Percentiles rank a stretch among this genome's conserved stretches.
Conservation (phyloP, 1,140 invertebrate species). For the Diplogasteroides magnus region DNA sequence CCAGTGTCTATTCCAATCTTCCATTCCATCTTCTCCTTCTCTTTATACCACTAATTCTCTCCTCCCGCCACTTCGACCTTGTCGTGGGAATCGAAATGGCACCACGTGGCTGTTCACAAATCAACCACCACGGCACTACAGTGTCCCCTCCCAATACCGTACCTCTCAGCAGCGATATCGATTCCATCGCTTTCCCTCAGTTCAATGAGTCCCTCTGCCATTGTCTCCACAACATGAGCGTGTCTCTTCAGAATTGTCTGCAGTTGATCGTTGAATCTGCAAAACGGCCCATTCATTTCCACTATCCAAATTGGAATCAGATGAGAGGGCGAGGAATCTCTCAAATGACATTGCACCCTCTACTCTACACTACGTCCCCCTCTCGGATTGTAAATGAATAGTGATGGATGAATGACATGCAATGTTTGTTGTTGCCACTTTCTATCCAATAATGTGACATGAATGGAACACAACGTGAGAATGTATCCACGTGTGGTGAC, state of each 20-base stretch:
- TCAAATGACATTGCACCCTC: slow-evolving; percentile 5
- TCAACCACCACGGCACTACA: no score
- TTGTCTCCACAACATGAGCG: slow-evolving; percentile 90
- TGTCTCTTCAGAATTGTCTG: slow-evolving; percentile 70
- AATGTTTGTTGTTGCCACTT: no score
- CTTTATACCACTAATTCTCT: no score
- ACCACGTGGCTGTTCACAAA: no score
- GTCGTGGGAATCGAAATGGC: no score
- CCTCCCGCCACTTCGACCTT: no score
- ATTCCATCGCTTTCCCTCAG: slow-evolving; percentile 85
- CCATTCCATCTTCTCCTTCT: no score
- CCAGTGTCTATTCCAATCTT: no score
- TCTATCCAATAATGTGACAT: no score
- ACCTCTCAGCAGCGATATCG: slow-evolving; percentile 76
- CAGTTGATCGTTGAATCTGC: slow-evolving; percentile 51
- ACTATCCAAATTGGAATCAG: slow-evolving; percentile 10
- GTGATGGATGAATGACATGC: no score
- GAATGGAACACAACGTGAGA: no score
- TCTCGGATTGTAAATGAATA: not conserved
- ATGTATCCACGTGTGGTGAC: no score
- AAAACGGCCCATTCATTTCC: slow-evolving; percentile 1
- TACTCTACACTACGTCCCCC: slow-evolving; percentile 3
- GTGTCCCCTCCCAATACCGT: not conserved
- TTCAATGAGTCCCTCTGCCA: slow-evolving; percentile 94
- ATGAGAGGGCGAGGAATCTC: slow-evolving; percentile 1